Conservation (phyloP, 2,888 invertebrate species). For the Ornithoptera alexandrae region DNA sequence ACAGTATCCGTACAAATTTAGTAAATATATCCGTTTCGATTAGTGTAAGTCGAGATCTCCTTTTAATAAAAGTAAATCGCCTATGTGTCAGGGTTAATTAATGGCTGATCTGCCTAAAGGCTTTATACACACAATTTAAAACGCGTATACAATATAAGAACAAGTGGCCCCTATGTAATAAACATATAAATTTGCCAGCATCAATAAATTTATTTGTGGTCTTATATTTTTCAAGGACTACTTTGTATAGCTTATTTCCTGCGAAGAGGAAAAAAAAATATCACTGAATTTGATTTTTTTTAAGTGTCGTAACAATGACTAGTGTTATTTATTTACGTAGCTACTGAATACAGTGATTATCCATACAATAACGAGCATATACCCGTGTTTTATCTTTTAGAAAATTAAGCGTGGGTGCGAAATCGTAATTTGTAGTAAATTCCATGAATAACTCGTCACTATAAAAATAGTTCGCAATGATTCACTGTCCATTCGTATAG, state of each 20-base stretch:
- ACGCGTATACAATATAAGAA: constrained; percentile 73
- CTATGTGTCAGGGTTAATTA: constrained; percentile 64
- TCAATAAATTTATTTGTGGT: not conserved
- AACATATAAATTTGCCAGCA: constrained; percentile 43
- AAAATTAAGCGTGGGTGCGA: constrained; percentile 49
- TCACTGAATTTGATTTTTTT: too few species aligned
- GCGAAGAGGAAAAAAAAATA: not conserved
- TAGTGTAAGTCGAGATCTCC: constrained; percentile 68
- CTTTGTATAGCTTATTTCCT: not conserved
- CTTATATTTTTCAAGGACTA: not conserved
- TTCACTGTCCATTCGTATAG: constrained; percentile 62
- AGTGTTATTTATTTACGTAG: not conserved
- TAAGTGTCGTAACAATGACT: not conserved
- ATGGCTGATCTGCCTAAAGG: constrained; percentile 68
- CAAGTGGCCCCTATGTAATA: constrained; percentile 68
- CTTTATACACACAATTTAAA: constrained; percentile 73
- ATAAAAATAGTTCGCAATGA: constrained; percentile 68
- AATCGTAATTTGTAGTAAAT: constrained; percentile 68
- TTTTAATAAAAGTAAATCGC: constrained; percentile 44
- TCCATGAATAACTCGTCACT: constrained; percentile 51
- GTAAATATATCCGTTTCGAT: constrained; percentile 41
- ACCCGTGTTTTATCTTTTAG: constrained; percentile 18
- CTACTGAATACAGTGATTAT: not conserved
- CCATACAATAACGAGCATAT: not conserved
- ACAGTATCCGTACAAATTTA: not conserved